Conservation (phyloP, 2,113 vertebrate species). For the Grammomys dolichurus region DNA sequence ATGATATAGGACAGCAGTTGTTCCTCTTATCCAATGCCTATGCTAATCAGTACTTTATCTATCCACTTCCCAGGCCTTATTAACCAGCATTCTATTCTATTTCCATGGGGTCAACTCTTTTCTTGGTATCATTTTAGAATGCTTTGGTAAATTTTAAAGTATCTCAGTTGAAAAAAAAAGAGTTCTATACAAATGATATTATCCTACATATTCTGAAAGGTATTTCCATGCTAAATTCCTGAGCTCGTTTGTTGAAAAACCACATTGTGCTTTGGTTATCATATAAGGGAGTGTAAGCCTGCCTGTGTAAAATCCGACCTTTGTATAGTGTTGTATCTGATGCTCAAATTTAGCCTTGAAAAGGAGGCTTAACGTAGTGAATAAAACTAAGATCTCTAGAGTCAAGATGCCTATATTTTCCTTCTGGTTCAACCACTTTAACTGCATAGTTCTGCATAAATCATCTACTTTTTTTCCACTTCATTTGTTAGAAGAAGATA, state of each 20-base stretch:
- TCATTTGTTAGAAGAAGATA: neutral
- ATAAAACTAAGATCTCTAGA: neutral
- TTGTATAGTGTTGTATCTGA: neutral
- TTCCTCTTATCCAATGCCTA: neutral
- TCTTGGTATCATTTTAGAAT: neutral
- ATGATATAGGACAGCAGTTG: neutral
- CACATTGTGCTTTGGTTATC: neutral
- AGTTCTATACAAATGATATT: neutral
- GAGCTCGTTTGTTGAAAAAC: neutral
- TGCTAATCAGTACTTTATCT: neutral
- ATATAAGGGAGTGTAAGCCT: neutral
- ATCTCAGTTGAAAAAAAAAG: neutral
- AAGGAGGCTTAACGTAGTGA: neutral
- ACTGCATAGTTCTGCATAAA: neutral
- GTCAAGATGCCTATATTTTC: neutral
- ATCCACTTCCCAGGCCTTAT: neutral
- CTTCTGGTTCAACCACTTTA: neutral
- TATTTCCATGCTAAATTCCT: neutral
- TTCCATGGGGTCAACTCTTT: neutral
- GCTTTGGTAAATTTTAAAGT: slow-evolving; percentile 8
- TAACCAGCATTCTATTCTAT: neutral
- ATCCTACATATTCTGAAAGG: neutral
- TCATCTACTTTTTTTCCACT: neutral
- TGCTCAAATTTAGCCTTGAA: neutral
- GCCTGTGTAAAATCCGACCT: neutral